Conservation (phyloP, 2,797 vertebrate species). For the Vireo griseus region DNA sequence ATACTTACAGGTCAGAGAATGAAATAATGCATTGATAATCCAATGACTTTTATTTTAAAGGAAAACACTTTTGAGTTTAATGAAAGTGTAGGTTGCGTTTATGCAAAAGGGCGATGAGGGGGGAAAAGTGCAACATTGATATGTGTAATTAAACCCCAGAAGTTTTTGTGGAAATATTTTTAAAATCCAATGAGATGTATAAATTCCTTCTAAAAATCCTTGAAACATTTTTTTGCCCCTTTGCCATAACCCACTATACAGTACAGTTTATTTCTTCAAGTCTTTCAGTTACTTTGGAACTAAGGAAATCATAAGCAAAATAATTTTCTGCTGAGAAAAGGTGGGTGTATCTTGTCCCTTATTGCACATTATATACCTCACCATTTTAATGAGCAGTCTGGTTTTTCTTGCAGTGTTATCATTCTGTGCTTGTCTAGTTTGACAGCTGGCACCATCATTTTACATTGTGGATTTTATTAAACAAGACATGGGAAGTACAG, state of each 20-base stretch:
- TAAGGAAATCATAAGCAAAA: neutral
- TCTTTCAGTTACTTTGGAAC: neutral
- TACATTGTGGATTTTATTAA: conserved; percentile 10
- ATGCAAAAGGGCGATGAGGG: neutral
- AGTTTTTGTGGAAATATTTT: neutral
- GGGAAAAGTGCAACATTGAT: neutral
- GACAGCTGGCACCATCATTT: neutral
- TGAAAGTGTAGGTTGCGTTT: neutral
- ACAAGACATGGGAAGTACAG: neutral
- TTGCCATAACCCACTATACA: neutral
- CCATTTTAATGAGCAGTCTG: conserved; percentile 24
- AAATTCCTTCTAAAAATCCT: neutral
- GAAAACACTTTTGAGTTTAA: neutral
- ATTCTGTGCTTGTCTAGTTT: conserved; percentile 13
- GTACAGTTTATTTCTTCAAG: neutral
- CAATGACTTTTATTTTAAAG: neutral
- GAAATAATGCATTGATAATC: neutral
- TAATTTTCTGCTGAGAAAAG: neutral
- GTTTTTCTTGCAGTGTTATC: neutral
- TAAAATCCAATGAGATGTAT: neutral
- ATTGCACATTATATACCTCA: neutral
- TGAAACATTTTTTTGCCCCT: neutral
- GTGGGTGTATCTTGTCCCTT: neutral
- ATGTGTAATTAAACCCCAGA: neutral
- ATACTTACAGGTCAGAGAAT: neutral